These are phyloP conservation scores for Gopherus flavomarginatus DNA, from an alignment of 2,113 vertebrate species.

Conservation along the genomic window DNA sequence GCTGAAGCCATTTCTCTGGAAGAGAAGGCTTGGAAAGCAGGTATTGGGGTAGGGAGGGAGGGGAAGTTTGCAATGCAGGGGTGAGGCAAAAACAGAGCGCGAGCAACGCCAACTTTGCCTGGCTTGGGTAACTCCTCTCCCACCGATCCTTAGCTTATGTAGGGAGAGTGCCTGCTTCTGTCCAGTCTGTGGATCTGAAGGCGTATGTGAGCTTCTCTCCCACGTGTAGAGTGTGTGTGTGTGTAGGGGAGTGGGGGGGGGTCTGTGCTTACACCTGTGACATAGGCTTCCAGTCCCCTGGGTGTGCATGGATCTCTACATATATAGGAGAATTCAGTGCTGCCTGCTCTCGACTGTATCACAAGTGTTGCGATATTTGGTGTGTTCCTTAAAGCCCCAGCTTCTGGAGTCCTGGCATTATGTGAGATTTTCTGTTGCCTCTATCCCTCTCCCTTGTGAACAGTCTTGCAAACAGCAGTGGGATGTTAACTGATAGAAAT, in stretches of 20 bases:
- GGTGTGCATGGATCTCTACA: not conserved
- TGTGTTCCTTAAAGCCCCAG: not conserved
- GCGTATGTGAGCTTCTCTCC: not conserved
- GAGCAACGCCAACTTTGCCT: fast-evolving
- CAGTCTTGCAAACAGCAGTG: not conserved
- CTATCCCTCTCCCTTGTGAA: not conserved
- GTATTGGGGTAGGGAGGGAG: not conserved
- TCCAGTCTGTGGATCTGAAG: not conserved
- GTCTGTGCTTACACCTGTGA: not conserved
- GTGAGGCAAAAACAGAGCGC: fast-evolving
- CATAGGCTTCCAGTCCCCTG: no score
- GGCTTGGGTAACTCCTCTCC: not conserved
- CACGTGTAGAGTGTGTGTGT: not conserved
- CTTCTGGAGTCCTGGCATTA: not conserved
- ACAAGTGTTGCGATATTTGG: no score
- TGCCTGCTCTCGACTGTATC: not conserved
- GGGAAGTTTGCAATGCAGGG: not conserved
- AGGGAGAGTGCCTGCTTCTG: fast-evolving
- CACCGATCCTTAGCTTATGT: fast-evolving
- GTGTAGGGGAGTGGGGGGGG: no score
- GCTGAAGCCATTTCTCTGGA: not conserved
- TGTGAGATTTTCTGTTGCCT: not conserved
- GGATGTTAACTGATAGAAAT: not conserved
- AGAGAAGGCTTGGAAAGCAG: fast-evolving
- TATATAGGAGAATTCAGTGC: not conserved